Conservation (phyloP, 30 jellyfish, hydroid and myxozoan genomes). For the Aurelia sp. region DNA sequence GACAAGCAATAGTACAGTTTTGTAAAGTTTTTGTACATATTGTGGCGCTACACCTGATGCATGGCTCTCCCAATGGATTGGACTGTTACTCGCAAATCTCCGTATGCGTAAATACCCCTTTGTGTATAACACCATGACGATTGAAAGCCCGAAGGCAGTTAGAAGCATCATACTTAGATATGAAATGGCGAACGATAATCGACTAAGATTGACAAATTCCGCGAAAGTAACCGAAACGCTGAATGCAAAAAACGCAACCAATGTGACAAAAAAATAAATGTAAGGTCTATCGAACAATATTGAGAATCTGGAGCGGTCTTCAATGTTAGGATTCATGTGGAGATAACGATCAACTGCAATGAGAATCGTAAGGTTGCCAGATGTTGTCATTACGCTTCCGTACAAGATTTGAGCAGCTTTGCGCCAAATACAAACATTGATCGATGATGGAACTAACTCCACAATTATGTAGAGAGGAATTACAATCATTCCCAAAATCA, state of each 20-base stretch:
- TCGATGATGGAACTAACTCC: too few relatives aligned
- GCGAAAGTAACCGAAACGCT: not conserved
- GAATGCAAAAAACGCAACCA: not conserved
- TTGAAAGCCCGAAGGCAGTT: not conserved
- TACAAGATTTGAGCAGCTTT: not conserved
- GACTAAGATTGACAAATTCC: not conserved
- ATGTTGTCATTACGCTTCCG: not conserved
- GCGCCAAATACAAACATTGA: not conserved
- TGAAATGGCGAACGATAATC: not conserved
- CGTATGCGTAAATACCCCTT: conserved; percentile 13
- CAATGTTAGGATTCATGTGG: conserved; percentile 24
- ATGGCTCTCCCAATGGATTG: not conserved
- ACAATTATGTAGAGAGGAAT: not conserved
- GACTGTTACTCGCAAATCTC: not conserved
- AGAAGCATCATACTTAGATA: not conserved
- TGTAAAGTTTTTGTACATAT: conserved; percentile 3
- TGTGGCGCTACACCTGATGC: conserved; percentile 13
- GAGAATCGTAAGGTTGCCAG: not conserved
- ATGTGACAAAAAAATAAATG: not conserved
- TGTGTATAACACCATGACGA: not conserved
- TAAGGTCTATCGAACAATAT: not conserved
- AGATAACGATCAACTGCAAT: conserved; percentile 19
- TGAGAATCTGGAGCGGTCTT: not conserved
- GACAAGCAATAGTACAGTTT: conserved; percentile 5
- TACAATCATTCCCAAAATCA: not conserved